A percentile compares a stretch with the other conserved stretches of the same genome.
These are phyloP conservation scores for Teleogryllus oceanicus DNA, from an alignment of 2,888 invertebrate genomes.

Conservation along the genomic window DNA sequence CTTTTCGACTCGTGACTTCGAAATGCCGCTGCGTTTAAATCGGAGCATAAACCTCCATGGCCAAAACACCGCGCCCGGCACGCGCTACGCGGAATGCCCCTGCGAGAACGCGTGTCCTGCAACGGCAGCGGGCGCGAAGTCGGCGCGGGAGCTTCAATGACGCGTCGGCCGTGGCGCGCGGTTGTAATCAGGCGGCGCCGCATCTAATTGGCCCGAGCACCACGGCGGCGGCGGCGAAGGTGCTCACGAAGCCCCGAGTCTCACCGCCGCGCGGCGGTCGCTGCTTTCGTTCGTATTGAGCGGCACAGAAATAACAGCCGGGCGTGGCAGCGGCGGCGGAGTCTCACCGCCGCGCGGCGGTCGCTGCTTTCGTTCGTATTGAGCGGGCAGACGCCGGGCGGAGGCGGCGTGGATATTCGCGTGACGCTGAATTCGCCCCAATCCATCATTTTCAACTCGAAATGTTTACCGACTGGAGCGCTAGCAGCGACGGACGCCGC, in stretches of 20 bases:
- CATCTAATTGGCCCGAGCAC: too few relatives aligned
- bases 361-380: neutral
- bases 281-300: neutral
- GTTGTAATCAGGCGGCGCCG: too few relatives aligned
- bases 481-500: constrained; percentile 1
- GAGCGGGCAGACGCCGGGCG: neutral
- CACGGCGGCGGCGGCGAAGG: too few relatives aligned
- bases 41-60: too few relatives aligned
- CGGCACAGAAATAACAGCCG: constrained; percentile 4
- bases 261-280: neutral
- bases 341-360: neutral
- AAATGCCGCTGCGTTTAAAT: too few relatives aligned
- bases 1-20: too few relatives aligned
- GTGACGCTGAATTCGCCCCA: constrained; percentile 18
- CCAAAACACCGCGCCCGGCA: too few relatives aligned
- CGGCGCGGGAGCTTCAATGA: too few relatives aligned
- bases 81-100: too few relatives aligned
- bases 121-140: too few relatives aligned
- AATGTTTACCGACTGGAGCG: constrained; percentile 18
- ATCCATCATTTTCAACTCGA: constrained; percentile 18
- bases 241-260: neutral
- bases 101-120: too few relatives aligned
- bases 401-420: neutral
- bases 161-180: too few relatives aligned
- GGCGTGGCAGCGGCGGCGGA: neutral